phyloP scores from a whole-genome alignment of 2,113 vertebrate species.

The Mustela nigripes region DNA sequence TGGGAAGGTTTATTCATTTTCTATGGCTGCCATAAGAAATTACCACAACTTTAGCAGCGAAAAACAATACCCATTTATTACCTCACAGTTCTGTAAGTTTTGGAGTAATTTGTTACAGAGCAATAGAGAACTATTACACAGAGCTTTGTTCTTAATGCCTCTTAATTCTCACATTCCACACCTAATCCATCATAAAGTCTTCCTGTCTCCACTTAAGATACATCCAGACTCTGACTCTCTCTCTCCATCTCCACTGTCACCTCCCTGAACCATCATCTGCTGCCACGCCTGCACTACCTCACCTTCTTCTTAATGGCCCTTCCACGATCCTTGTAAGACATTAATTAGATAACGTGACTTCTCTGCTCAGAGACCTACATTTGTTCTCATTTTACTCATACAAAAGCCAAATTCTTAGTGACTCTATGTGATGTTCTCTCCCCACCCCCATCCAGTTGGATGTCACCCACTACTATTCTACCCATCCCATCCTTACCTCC shows the following conservation, averaged over 20 bases:
- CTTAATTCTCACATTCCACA: neutral
- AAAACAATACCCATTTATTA: neutral
- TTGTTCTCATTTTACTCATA: neutral
- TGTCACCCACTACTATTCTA: neutral
- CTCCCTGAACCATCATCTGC: neutral
- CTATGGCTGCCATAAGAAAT: neutral
- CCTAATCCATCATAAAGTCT: slow-evolving; percentile 6
- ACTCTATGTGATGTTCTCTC: neutral
- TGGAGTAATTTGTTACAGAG: neutral
- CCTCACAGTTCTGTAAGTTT: neutral
- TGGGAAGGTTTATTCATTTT: neutral
- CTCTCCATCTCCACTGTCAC: neutral
- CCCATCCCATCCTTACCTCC: neutral
- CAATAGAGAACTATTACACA: slow-evolving; percentile 3
- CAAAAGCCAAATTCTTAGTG: slow-evolving; percentile 4
- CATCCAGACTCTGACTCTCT: neutral
- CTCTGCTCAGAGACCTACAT: neutral
- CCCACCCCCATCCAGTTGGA: neutral
- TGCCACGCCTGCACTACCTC: neutral
- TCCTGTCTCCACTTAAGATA: neutral
- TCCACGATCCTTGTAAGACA: neutral
- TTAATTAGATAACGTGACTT: neutral
- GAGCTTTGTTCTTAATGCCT: neutral
- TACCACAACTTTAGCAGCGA: neutral
- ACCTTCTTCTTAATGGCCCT: slow-evolving; percentile 1